Percentiles rank a stretch among this genome's conserved stretches.
Evolutionary conservation across 2,797 vertebrate genomes (phyloP).

Genomic region (Mareca penelope): DNA sequence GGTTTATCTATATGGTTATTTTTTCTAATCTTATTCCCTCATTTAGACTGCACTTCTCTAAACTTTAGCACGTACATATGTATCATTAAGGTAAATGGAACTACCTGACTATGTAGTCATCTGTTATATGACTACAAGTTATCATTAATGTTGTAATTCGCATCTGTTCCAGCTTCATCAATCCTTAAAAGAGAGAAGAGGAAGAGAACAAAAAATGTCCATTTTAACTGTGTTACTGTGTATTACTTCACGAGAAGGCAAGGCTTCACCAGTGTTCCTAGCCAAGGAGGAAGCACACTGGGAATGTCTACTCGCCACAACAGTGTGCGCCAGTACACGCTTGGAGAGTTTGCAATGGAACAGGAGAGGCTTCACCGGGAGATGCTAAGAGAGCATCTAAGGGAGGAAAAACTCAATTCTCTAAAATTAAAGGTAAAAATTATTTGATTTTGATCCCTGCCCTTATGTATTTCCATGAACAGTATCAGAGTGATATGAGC

Average conservation of each 20-base stretch:
- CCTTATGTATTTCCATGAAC: not conserved
- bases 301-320: slow-evolving; percentile 98
- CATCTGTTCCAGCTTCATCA: slow-evolving; percentile 86
- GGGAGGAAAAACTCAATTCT: slow-evolving; percentile 97
- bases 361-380: slow-evolving; percentile 94
- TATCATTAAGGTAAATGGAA: not conserved
- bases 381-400: slow-evolving; percentile 95
- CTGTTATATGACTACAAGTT: not conserved
- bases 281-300: slow-evolving; percentile 97
- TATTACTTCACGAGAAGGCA: slow-evolving; percentile 97
- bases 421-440: slow-evolving; percentile 91
- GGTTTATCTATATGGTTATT: not conserved
- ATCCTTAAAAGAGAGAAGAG: slow-evolving; percentile 97
- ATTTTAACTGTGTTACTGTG: slow-evolving; percentile 97
- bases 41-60: not conserved
- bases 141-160: not conserved
- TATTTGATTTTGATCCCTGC: not conserved
- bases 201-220: slow-evolving; percentile 92
- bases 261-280: slow-evolving; percentile 98
- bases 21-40: not conserved
- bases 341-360: slow-evolving; percentile 95
- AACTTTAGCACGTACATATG: not conserved
- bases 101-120: not conserved
- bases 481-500: not conserved
- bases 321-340: slow-evolving; percentile 92